phyloP scores from a whole-genome alignment of 2,113 vertebrate genomes.

The Hippopotamus amphibius region DNA sequence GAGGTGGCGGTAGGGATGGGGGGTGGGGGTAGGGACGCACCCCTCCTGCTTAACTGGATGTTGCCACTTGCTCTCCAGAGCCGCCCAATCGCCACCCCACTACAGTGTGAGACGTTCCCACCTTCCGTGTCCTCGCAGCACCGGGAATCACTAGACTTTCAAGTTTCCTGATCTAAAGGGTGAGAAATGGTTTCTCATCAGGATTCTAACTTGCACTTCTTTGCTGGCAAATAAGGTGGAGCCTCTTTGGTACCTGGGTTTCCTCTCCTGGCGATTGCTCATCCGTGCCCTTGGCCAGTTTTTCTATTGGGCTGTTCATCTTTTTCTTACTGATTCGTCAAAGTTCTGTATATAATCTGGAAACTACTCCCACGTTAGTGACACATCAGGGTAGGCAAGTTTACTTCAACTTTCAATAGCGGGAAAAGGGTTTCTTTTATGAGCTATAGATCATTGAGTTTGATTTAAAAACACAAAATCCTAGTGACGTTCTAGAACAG shows the following conservation, averaged over 20 bases:
- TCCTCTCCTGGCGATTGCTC: not conserved
- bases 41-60: not conserved
- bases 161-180: not conserved
- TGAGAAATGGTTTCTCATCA: not conserved
- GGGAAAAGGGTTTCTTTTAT: not conserved
- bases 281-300: not conserved
- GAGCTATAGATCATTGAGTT: not conserved
- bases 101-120: not conserved
- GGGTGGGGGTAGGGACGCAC: fast-evolving
- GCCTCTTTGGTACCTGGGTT: fast-evolving
- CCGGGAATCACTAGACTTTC: not conserved
- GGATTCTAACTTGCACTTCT: not conserved
- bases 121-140: not conserved
- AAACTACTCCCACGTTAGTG: not conserved
- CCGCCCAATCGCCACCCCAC: not conserved
- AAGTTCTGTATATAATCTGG: not conserved
- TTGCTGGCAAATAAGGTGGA: not conserved
- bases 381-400: not conserved
- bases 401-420: not conserved
- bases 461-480: not conserved
- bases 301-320: not conserved
- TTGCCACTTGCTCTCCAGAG: not conserved
- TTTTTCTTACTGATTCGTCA: not conserved
- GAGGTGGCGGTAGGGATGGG: not conserved
- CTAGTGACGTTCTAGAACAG: not conserved